Base-by-base conservation (phyloP, 2,888 invertebrate species). In the Ophioninae sp. region DNA sequence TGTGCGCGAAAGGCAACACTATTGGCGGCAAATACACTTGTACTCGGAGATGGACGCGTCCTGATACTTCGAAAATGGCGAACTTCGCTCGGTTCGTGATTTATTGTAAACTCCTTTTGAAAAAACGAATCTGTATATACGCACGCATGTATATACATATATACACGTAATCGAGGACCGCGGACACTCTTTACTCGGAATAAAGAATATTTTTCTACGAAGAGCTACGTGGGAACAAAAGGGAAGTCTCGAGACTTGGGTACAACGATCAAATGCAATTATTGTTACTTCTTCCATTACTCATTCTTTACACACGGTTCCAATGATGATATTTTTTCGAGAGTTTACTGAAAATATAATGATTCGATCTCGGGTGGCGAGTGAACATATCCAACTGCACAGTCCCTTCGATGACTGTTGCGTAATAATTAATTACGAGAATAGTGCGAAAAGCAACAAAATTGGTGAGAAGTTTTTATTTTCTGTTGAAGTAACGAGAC, bases 21-120 rank as follows among this genome's bases (percentile, higher is more conserved):
- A 71, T 65, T 81, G 56, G 63, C 30, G 56, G 76, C 37, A n/a
- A 61, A 69, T 56, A 13, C 30, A 51, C 41, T 79, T 44, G 69
- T 75, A 63, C 44, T 23, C 44, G 51, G 51, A 68, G 68, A 68
- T 68, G 68, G 68, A 51, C 51, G 51, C 51, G 51, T 51, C 68
- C 23, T 51, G 17, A 51, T 51, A 51, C 51, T 20, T 20, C 23
- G 8, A 51, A 39, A 68, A 23, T 51, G 13, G 51, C 51, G 51
- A 51, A 51, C 13, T 51, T 51, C 17, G 51, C 6, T 51, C 13
- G 51, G 6, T 23, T 61, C 61, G 61, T 6, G 20, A 61, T 23
- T 61, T 61, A 51, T 51, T 10, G 17, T 51, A 51, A 51, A 51
- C 51, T 51, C 51, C 17, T 13, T 44, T 44, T 51, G 13, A 17